Conservation (phyloP, 2,113 vertebrate species). For the Chamaetylas fuelleborni region DNA sequence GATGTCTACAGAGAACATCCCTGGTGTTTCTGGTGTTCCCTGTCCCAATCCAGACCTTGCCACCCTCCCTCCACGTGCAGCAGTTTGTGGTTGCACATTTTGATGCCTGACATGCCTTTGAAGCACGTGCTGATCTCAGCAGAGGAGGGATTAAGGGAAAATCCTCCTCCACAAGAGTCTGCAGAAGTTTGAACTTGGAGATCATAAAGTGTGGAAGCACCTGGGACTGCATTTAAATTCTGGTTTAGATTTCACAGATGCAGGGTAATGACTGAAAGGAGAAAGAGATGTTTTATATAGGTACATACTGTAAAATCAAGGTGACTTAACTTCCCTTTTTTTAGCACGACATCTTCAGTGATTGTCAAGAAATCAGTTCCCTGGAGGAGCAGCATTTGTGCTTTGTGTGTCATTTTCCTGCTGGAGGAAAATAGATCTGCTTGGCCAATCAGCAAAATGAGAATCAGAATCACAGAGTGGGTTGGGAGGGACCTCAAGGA, state of each 20-base stretch:
- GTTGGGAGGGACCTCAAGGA: background rate
- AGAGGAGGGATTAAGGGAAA: slow-evolving; percentile 41
- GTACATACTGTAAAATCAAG: slow-evolving; percentile 33
- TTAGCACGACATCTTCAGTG: background rate
- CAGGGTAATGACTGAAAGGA: slow-evolving; percentile 39
- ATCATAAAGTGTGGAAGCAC: slow-evolving; percentile 1
- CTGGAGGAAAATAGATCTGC: slow-evolving; percentile 15
- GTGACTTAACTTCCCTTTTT: background rate
- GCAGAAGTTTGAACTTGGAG: slow-evolving; percentile 7
- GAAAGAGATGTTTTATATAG: background rate
- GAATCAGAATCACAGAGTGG: background rate
- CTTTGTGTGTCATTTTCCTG: slow-evolving; percentile 22
- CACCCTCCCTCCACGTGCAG: background rate
- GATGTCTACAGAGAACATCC: background rate
- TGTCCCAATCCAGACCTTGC: background rate
- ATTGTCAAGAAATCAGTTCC: background rate
- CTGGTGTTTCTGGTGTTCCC: background rate
- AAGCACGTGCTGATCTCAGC: slow-evolving; percentile 26
- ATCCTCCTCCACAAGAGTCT: background rate
- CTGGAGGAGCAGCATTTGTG: slow-evolving; percentile 5
- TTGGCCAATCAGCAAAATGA: background rate
- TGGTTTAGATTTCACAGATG: slow-evolving; percentile 10
- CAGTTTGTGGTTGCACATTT: background rate
- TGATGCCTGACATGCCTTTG: background rate
- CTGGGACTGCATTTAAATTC: slow-evolving; percentile 42